Conservation (phyloP, 53 echinoderm and acorn worm species). For the Echinarachnius parma region DNA sequence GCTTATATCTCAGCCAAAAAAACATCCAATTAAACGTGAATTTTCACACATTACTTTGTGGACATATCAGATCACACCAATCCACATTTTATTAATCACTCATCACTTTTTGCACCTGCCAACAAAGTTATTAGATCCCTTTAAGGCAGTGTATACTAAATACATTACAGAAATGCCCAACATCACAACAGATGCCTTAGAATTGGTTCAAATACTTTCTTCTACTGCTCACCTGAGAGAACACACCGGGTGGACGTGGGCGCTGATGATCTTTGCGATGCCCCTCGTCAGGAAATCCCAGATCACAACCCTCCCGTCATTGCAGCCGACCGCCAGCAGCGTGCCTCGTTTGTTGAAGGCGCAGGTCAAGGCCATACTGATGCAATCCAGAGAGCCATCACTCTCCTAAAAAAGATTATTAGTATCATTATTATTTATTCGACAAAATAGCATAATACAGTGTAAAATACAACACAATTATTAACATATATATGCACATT, state of each 20-base stretch:
- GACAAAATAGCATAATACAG: not conserved
- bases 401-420: conserved; percentile 59
- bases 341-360: conserved; percentile 97
- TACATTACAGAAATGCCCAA: no score
- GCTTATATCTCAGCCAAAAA: no score
- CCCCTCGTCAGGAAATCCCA: conserved; percentile 98
- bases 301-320: conserved; percentile 93
- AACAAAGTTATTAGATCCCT: no score
- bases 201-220: not conserved
- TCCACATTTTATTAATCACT: no score
- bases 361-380: conserved; percentile 97
- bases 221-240: conserved; percentile 91
- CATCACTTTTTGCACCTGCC: no score
- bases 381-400: conserved; percentile 95
- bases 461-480: no score
- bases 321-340: conserved; percentile 88
- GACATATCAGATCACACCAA: no score
- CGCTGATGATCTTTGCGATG: conserved; percentile 96
- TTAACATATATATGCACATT: no score
- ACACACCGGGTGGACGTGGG: conserved; percentile 94
- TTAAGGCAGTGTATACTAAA: no score
- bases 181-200: no score
- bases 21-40: no score
- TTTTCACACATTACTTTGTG: no score
- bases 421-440: not conserved